Percentiles rank a stretch among this genome's conserved stretches.
These are phyloP conservation scores for Hedya salicella DNA, from an alignment of 2,888 invertebrate genomes.

Conservation along the genomic window DNA sequence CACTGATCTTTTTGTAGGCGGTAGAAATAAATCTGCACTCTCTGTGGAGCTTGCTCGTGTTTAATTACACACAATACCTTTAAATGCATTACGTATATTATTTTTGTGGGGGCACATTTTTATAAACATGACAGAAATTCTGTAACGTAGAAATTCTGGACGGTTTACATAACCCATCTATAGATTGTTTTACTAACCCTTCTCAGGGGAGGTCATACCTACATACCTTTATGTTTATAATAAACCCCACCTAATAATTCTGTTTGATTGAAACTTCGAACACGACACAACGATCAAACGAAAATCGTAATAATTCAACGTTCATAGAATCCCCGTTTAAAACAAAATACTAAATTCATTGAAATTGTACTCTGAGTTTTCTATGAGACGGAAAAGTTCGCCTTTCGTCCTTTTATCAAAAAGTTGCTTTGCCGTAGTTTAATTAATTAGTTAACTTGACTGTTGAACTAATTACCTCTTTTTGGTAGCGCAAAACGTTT, in stretches of 20 bases:
- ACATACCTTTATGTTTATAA: conserved; percentile 3
- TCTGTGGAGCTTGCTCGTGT: not conserved
- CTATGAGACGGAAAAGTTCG: conserved; percentile 28
- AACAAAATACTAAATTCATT: conserved; percentile 27
- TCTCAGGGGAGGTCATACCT: not conserved
- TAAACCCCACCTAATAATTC: conserved; percentile 14
- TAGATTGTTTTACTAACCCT: not conserved
- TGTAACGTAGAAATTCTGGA: too few species aligned
- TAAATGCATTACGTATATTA: too few species aligned
- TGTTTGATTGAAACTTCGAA: not conserved
- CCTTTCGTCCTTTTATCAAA: conserved; percentile 33
- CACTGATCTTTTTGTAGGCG: conserved; percentile 33
- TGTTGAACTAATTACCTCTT: conserved; percentile 35
- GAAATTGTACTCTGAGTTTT: conserved; percentile 21
- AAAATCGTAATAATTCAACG: conserved; percentile 13
- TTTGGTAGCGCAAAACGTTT: conserved; percentile 17
- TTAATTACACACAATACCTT: not conserved
- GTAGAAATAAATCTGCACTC: conserved; percentile 12
- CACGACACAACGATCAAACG: not conserved
- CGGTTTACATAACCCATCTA: not conserved
- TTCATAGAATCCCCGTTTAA: not conserved
- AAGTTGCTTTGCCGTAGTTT: conserved; percentile 36
- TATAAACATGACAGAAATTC: too few species aligned
- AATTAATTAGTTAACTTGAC: conserved; percentile 39
- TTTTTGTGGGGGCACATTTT: too few species aligned